These are phyloP conservation scores for Montipora sp. DNA, from an alignment of 64 coral and sea anemone genomes.

Conservation along the genomic window DNA sequence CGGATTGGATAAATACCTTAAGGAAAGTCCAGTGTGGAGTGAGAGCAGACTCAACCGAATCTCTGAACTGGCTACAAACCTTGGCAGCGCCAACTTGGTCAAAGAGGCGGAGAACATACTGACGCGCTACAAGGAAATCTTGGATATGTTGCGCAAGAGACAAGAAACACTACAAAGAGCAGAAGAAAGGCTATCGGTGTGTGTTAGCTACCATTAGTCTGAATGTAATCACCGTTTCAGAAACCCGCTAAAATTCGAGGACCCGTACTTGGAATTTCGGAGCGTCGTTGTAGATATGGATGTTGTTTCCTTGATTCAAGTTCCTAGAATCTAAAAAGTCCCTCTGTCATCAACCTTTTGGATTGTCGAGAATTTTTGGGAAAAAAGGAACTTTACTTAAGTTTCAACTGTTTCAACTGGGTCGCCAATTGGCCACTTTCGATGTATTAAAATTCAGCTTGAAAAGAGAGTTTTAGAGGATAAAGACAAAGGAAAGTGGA, in stretches of 20 bases:
- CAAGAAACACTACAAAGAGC: constrained; percentile 84
- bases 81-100: constrained; percentile 66
- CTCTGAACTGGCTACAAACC: constrained; percentile 84
- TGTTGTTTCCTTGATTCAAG: no score
- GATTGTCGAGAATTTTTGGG: no score
- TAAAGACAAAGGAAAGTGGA: no score
- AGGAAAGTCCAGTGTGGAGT: constrained; percentile 75
- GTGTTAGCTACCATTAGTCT: neutral
- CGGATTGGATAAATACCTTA: constrained; percentile 74
- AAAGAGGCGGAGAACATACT: constrained; percentile 81
- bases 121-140: constrained; percentile 89
- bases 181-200: constrained; percentile 85
- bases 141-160: constrained; percentile 93
- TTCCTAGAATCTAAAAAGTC: neutral
- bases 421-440: no score
- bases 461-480: no score
- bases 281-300: no score
- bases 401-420: no score
- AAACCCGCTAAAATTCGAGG: neutral
- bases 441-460: no score
- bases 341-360: neutral
- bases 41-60: constrained; percentile 84
- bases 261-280: neutral
- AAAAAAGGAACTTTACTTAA: no score
- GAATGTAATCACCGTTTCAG: neutral